Conservation (phyloP, 2,888 invertebrate species). For the Drosophila crucigera region DNA sequence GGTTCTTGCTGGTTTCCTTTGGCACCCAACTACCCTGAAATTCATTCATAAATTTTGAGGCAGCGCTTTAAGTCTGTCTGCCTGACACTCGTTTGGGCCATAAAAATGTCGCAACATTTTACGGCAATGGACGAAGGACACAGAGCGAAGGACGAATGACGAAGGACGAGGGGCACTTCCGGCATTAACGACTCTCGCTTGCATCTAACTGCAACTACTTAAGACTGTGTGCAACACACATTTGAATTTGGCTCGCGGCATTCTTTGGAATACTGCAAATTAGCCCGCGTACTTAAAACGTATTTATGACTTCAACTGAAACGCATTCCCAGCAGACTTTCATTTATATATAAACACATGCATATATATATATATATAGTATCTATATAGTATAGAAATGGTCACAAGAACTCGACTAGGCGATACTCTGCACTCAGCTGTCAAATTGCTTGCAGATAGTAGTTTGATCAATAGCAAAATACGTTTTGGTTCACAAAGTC, state of each 20-base stretch:
- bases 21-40: slow-evolving; percentile 42
- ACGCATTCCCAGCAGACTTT: slow-evolving; percentile 22
- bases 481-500: background rate
- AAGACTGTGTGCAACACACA: slow-evolving; percentile 25
- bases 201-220: slow-evolving; percentile 40
- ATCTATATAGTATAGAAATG: too few relatives aligned
- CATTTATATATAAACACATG: background rate
- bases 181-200: slow-evolving; percentile 61
- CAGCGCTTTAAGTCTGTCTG: slow-evolving; percentile 66
- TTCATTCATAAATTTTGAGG: slow-evolving; percentile 76
- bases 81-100: slow-evolving; percentile 69
- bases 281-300: slow-evolving; percentile 51
- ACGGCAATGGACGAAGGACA: slow-evolving; percentile 50
- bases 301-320: slow-evolving; percentile 48
- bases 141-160: background rate
- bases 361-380: background rate
- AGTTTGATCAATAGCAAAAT: background rate
- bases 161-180: slow-evolving; percentile 68
- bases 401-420: background rate
- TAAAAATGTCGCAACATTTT: slow-evolving; percentile 80
- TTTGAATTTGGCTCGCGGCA: slow-evolving; percentile 41
- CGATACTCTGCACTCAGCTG: background rate
- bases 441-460: background rate
- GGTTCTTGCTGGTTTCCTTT: background rate
- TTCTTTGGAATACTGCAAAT: slow-evolving; percentile 45